Base-by-base conservation (phyloP, 2,888 invertebrate species). In the Dromius quadrimaculatus region DNA sequence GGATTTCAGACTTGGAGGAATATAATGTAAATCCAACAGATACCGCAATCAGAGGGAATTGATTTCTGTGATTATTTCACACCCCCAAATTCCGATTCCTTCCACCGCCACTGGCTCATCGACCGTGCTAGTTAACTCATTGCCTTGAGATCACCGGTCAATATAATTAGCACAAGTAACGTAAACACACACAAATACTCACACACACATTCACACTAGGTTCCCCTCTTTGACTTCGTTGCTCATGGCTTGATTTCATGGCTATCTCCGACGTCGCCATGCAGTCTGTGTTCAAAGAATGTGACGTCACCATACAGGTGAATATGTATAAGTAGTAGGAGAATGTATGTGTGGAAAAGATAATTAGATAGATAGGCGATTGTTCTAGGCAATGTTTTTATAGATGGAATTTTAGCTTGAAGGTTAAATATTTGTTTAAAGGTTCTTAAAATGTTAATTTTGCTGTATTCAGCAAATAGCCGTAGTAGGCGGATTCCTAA, bases 161-260 rank as follows among this genome's bases (percentile, higher is more conserved):
- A 54, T 54, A 54, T 54, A 54, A 54, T 54, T 54, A 54, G 50
- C 50, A 54, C 50, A 54, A 54, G 50, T 54, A 54, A 28, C 50
- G 50, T 54, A 54, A 28, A 28, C 28, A 28, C 6, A 28, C 28
- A 28, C 28, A 3, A 54, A 54, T 28, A 54, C 28, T 28, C 36
- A 57, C 57, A 34, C 15, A 34, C 32, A 28, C 28, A 54, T 3
- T n/a, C 34, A 50, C 15, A 32, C 6, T 57, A n/a, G 59, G 19
- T 15, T 23, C 50, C 28, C 6, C n/a, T n/a, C n/a, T n/a, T n/a
- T n/a, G n/a, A n/a, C 50, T 15, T 8, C 22, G 1, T 8, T 9
- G 22, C 41, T 11, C 41, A 6, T 2, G 13, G 57, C 61, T 15
- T n/a, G 20, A n/a, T 23, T 32, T 45, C 64, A 64, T 47, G 64